Base-by-base conservation (phyloP, 2,888 invertebrate species). In the Iphiclides podalirius region DNA sequence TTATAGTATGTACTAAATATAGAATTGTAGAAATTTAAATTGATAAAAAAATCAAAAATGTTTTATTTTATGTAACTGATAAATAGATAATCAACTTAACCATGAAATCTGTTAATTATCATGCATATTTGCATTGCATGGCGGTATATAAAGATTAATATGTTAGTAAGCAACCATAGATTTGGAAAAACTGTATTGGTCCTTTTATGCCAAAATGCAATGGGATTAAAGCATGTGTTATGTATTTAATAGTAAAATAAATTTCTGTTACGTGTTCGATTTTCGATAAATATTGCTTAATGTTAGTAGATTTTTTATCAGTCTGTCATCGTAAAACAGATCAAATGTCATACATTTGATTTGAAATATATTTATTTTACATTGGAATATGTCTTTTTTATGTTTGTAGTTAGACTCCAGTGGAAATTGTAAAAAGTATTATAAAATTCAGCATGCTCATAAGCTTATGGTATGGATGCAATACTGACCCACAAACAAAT, bases 321-420 rank as follows among this genome's bases (percentile, higher is more conserved):
- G 75, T 79, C 79, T 83, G 83, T 85, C 83, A 76, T 79, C 77
- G 70, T 67, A 75, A 75, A 75, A 69, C 82, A 81, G 79, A 79
- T 87, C 87, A 87, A 85, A 87, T 87, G 87, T 87, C 85, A 86
- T 87, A 87, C 87, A 87, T 87, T 87, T 87, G 87, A 81, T 87
- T 85, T 84, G 82, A 86, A 87, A 87, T 86, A 87, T 87, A 86
- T 87, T 87, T 87, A 87, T 85, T 86, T 87, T 82, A 81, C 80
- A 85, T 84, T 83, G 77, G 81, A 80, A 81, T 77, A 75, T 78
- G 85, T 82, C 84, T 85, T 86, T 48, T 85, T 86, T 86, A 70
- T 87, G 86, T 85, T 83, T 84, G 86, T 87, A 86, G 87, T 82
- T 87, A 86, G 84, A 69, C 74, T 79, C 83, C 85, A 81, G 75